Base-by-base conservation (phyloP, 2,888 invertebrate genomes). In the Eupithecia abbreviata region DNA sequence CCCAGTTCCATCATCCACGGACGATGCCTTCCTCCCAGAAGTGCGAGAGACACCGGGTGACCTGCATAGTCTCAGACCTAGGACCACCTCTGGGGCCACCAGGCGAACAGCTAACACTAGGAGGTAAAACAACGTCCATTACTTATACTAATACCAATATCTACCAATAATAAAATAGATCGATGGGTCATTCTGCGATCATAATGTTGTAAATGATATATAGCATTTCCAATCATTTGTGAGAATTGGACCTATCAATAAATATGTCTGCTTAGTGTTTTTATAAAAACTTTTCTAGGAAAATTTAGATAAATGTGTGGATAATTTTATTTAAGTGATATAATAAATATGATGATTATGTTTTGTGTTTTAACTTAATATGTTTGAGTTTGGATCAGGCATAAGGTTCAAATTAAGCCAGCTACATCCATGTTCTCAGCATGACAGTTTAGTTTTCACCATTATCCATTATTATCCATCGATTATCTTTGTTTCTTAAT, bases 11-110 rank as follows among this genome's bases (percentile, higher is more conserved):
- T 93, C 94, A 62, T 88, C 91, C 13, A 90, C 87, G 4, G 95
- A 95, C 80, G 95, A 95, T 78, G 94, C 95, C 15, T 95, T 95
- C 85, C 83, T 94, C 73, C 93, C 94, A 4, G 94, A 95, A 87
- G 90, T 90, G 15, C 90, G 88, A 1, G 94, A 93, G 71, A 85
- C 88, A 71, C 91, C 92, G 0, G 78, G 90, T 3, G 93, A 93
- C 72, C 83, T 89, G 3, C 89, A 90, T 62, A 92, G 90, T 74
- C 84, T 91, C 42, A 90, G 93, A 30, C 91, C 94, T 3, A 90
- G 94, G 71, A 93, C 95, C 18, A 93, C 90, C 1, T 93, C 95
- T 1, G 93, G 92, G 2, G 94, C 93, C 10, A 94, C 94, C 0
- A 85, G 94, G n/a, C 89, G 93, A n/a, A 94, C 94, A 10, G 93